A percentile compares a stretch with the other conserved stretches of the same genome.
Evolutionary conservation across 2,888 invertebrate species (phyloP).

Genomic region (Phymatocera aterrima): DNA sequence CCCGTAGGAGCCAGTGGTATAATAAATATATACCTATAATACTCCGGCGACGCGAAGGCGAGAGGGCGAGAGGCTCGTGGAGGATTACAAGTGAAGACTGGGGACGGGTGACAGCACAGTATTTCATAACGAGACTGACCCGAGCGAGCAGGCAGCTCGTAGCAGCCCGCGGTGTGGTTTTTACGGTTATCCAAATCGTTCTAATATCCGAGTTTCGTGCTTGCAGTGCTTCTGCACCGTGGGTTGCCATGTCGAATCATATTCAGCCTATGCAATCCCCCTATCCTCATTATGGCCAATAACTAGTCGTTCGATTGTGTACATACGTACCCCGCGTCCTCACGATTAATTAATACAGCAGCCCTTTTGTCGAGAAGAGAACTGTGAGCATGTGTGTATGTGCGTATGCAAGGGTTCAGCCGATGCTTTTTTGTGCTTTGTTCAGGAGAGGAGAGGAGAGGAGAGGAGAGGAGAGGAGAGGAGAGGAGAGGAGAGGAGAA

Average conservation of each 20-base stretch:
- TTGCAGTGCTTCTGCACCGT: too few relatives aligned
- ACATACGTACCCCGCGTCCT: too few relatives aligned
- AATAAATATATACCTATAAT: background rate
- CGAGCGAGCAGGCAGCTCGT: too few relatives aligned
- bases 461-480: background rate
- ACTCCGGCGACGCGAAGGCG: too few relatives aligned
- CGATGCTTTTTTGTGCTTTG: background rate
- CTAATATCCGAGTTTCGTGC: too few relatives aligned
- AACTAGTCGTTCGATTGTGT: background rate
- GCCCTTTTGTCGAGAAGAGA: background rate
- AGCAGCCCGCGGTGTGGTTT: too few relatives aligned
- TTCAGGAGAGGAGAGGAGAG: background rate
- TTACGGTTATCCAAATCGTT: too few relatives aligned
- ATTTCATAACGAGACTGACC: too few relatives aligned
- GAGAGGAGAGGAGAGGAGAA: too few relatives aligned
- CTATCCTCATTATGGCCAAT: background rate
- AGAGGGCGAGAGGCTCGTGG: background rate
- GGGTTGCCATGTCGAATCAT: too few relatives aligned
- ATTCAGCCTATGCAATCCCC: background rate
- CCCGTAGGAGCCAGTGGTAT: background rate
- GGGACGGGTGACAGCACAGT: too few relatives aligned
- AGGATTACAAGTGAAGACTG: background rate
- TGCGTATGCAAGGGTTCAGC: background rate
- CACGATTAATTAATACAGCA: constrained; percentile 6
- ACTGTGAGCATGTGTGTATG: background rate